Base-by-base conservation (phyloP, 2,797 vertebrate genomes). In the Phrynocephalus guinanensis region DNA sequence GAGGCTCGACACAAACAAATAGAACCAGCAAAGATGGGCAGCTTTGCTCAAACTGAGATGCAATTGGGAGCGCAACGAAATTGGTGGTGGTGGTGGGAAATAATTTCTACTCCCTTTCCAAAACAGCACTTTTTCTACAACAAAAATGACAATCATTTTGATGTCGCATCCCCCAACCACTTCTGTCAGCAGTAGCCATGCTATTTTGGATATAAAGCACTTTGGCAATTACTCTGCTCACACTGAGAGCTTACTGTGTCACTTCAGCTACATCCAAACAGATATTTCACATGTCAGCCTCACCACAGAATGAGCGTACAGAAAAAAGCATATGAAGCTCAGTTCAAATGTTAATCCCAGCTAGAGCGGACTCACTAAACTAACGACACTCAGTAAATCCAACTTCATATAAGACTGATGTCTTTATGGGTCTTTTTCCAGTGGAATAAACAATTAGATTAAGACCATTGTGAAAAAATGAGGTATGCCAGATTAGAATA, bases 1-100 rank as follows among this genome's bases (percentile, higher is more conserved):
- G 3, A 91, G 68, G 50, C 75, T 78, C 86, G 81, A 90, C 85
- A 90, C 70, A 88, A 91, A 93, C 76, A 84, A 85, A 38, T 75
- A 94, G 83, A 90, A 73, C 1, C 63, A 86, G 83, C 5, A 20
- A 78, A 22, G 80, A 71, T 92, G 89, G 84, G 11, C 1, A 79
- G 77, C 13, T 38, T 88, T 86, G 30, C 44, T 30, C n/a, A 87
- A 44, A 83, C n/a, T 90, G 79, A 71, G 48, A 90, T 9, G 60
- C 3, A 0, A 75, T 83, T 84, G 73, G 50, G 90, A 33, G n/a
- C 26, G 83, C 5, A 7, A 75, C 3, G 89, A 85, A 76, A 80
- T 30, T 44, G 38, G 38, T 44, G 38, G 38, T 44, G 38, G 38
- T 44, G 28, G n/a, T 82, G 38, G 30, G 56, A 82, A 66, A 71